Percentiles rank a stretch among this genome's conserved stretches.
These are phyloP conservation scores for Ciconia stormi DNA, from an alignment of 2,113 vertebrate genomes.

Conservation along the genomic window DNA sequence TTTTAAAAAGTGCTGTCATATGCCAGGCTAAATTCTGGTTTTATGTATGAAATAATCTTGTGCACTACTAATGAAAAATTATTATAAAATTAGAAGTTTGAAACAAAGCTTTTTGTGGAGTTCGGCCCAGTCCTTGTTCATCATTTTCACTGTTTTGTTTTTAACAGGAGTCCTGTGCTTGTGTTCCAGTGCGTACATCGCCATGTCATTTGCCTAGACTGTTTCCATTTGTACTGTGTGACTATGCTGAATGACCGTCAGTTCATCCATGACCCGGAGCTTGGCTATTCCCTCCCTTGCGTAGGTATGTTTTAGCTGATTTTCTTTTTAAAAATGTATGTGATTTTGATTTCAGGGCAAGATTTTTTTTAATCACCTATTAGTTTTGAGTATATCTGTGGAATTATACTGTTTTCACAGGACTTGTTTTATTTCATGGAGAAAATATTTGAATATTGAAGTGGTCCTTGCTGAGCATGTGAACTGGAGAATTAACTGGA, in stretches of 20 bases:
- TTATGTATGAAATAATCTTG: not conserved
- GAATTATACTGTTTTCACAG: not conserved
- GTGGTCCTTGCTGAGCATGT: not conserved
- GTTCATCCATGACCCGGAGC: constrained; percentile 76
- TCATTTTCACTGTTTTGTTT: not conserved
- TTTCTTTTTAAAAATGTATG: not conserved
- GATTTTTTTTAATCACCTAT: not conserved
- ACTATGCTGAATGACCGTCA: constrained; percentile 86
- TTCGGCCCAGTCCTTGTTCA: not conserved
- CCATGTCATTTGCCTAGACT: constrained; percentile 92
- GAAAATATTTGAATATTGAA: not conserved
- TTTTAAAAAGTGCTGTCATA: not conserved
- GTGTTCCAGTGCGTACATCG: constrained; percentile 85
- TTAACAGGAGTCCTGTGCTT: constrained; percentile 83
- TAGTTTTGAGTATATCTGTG: not conserved
- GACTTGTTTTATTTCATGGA: not conserved
- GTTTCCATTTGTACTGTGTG: constrained; percentile 88
- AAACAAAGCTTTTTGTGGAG: not conserved
- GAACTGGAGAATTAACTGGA: not conserved
- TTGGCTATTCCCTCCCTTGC: constrained; percentile 91
- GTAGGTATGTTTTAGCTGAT: constrained; percentile 74
- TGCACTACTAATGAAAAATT: not conserved
- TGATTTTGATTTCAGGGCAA: not conserved
- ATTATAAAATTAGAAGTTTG: not conserved
- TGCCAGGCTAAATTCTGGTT: not conserved